Evolutionary conservation across 2,888 invertebrate genomes (phyloP), one percentile per base, ranked within the genome.

Genomic region (Alviniconcha strummeri): DNA sequence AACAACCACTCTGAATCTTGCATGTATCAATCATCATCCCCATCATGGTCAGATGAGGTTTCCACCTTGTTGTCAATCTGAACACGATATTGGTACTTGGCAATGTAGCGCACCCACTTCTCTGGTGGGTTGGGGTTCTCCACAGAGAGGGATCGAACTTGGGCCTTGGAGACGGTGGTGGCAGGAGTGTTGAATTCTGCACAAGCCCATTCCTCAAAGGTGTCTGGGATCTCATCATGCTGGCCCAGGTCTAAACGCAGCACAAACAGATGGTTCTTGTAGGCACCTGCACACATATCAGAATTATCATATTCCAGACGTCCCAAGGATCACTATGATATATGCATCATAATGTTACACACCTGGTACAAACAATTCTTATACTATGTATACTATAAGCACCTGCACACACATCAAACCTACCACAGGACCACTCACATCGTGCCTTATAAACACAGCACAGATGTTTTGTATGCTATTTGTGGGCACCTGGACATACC

Each of bases 181-280:
- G 92, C 92, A 67, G 99, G 99, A 99, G 99, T 99, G 79, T 98
- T 99, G 94, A 99, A 99, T 94, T 99, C 98, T 64, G 99, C 98
- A 93, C 96, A 96, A 89, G 97, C 97, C 94, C 96, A 96, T 89
- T 96, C 96, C 86, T 98, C 96, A 93, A 99, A 95, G 94, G 97
- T 96, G 88, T 97, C 98, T 56, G 99, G 99, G 92, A 99, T 96
- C 95, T 98, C 97, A 94, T 99, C 99, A 95, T 97, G 99, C 79
- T 98, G 98, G 54, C 98, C 99, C 88, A 99, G 95, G 86, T 98
- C 97, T 95, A 99, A 96, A 86, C 97, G 96, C 92, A 98, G 97
- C 87, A 97, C 97, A 94, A 99, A 96, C 93, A 98, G 96, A 95
- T 99, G 99, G 52, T 97, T 98, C 86, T 99, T 99, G 94, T 99